These are phyloP conservation scores for Arrhopalites spinosus DNA, from an alignment of 2,888 invertebrate species.

Conservation along the genomic window DNA sequence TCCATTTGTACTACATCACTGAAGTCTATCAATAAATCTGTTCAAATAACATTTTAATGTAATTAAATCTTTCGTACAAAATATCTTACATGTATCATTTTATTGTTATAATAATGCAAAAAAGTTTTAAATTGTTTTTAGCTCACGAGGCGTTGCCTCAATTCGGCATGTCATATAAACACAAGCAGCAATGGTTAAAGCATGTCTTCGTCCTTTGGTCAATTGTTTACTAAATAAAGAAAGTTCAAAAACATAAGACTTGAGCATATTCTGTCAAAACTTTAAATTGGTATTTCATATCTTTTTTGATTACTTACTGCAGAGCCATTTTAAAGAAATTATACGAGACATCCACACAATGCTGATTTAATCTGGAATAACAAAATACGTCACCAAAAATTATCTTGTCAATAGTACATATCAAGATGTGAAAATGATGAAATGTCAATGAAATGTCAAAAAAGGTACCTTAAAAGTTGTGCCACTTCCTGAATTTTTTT, in stretches of 20 bases:
- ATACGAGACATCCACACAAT: constrained; percentile 90
- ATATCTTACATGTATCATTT: too few species aligned
- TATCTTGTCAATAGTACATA: neutral
- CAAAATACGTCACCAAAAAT: neutral
- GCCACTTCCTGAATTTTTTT: constrained; percentile 84
- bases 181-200: constrained; percentile 94
- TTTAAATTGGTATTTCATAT: too few species aligned
- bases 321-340: constrained; percentile 93
- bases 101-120: neutral
- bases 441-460: neutral
- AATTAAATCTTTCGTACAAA: too few species aligned
- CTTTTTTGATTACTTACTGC: constrained; percentile 59
- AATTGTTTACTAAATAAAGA: constrained; percentile 65
- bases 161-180: constrained; percentile 96
- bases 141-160: constrained; percentile 87
- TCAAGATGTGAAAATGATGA: neutral
- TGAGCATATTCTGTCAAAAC: too few species aligned
- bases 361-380: constrained; percentile 72
- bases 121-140: too few species aligned
- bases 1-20: constrained; percentile 97
- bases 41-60: constrained; percentile 45
- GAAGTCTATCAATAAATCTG: constrained; percentile 93
- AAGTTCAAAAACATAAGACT: too few species aligned
- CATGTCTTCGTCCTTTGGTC: constrained; percentile 87
- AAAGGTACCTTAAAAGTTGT: constrained; percentile 71